Conservation (phyloP, 2,888 invertebrate genomes). For the Ypsolopha sequella region DNA sequence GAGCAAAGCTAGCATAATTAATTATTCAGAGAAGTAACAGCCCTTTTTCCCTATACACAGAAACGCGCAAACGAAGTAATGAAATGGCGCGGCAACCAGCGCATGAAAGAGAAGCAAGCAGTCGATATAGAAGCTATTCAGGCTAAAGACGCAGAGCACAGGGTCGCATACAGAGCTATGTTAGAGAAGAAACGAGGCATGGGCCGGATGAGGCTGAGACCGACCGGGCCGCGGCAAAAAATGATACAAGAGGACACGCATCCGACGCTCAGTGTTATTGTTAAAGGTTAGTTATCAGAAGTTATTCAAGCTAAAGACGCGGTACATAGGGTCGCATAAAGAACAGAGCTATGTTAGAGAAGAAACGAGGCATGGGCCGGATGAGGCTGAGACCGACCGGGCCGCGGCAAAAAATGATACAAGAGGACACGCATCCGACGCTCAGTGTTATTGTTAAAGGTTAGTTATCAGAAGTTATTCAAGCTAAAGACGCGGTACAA, state of each 20-base stretch:
- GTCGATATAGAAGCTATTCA: constrained; percentile 74
- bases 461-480: constrained; percentile 22
- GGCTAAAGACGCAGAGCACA: constrained; percentile 74
- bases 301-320: constrained; percentile 76
- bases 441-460: constrained; percentile 79
- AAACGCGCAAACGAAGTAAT: constrained; percentile 78
- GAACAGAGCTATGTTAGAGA: constrained; percentile 67
- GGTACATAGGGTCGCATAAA: constrained; percentile 76
- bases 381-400: constrained; percentile 63
- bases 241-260: constrained; percentile 57
- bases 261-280: constrained; percentile 71
- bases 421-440: constrained; percentile 56
- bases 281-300: constrained; percentile 70
- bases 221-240: constrained; percentile 70
- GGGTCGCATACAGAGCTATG: constrained; percentile 68
- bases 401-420: constrained; percentile 66
- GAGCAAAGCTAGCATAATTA: too few relatives aligned
- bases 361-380: constrained; percentile 73
- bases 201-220: constrained; percentile 68
- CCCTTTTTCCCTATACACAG: constrained; percentile 28
- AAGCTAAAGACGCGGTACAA: constrained; percentile 75
- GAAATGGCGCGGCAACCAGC: constrained; percentile 71
- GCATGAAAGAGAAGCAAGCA: constrained; percentile 73
- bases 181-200: constrained; percentile 71
- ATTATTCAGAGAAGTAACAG: too few relatives aligned